Percentiles rank a stretch among this genome's conserved stretches.
Conservation (phyloP, 2,888 invertebrate species). For the Lagria hirta region DNA sequence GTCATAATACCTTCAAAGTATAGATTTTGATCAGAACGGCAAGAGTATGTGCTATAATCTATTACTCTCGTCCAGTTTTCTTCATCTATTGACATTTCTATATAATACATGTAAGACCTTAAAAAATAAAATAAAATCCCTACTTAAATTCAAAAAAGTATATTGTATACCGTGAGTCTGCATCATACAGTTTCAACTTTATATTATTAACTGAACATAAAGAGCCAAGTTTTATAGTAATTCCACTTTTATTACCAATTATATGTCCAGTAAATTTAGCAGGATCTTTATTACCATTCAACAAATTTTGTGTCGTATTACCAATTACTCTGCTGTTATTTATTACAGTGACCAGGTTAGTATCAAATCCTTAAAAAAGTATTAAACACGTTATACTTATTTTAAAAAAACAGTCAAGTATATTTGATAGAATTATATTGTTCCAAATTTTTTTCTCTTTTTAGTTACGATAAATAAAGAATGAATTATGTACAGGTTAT, state of each 20-base stretch:
- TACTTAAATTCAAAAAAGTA: not conserved
- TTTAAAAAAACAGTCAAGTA: no score
- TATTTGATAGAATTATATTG: no score
- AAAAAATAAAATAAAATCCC: not conserved
- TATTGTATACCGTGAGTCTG: not conserved
- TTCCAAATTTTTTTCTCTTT: no score
- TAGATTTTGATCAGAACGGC: slow-evolving; percentile 1
- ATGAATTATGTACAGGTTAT: no score
- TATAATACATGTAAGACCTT: slow-evolving; percentile 2
- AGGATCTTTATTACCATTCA: not conserved
- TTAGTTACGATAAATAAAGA: no score
- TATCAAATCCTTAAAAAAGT: no score
- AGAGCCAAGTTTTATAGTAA: not conserved
- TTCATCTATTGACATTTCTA: not conserved
- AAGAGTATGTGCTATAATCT: not conserved
- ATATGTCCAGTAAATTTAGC: not conserved
- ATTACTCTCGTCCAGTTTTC: slow-evolving; percentile 2
- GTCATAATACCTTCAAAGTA: not conserved
- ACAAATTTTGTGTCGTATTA: not conserved
- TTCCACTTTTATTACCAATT: not conserved
- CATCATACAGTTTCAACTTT: not conserved
- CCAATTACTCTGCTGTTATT: no score
- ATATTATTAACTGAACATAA: not conserved
- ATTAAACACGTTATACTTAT: not conserved
- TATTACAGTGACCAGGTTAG: no score